phyloP scores from a whole-genome alignment of 2,888 invertebrate species.

The Philereme vetulata region DNA sequence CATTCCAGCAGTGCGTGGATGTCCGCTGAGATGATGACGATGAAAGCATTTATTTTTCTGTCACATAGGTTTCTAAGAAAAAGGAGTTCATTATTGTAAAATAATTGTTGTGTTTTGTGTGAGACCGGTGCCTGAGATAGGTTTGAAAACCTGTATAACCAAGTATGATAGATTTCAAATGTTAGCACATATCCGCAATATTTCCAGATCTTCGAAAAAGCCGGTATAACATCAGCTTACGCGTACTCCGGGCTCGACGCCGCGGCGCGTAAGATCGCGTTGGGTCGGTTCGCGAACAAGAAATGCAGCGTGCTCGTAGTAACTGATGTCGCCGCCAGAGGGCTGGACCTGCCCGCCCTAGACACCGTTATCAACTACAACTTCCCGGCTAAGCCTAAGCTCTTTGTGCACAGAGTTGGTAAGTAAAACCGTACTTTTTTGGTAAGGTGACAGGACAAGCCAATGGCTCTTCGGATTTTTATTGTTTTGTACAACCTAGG shows the following conservation, averaged over 20 bases:
- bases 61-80: too few species aligned
- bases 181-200: too few species aligned
- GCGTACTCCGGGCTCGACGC: conserved; percentile 98
- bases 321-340: conserved; percentile 98
- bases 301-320: conserved; percentile 94
- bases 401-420: conserved; percentile 99
- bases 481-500: too few species aligned
- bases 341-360: conserved; percentile 97
- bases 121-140: too few species aligned
- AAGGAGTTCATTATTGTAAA: too few species aligned
- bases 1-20: too few species aligned
- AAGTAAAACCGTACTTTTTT: conserved; percentile 52
- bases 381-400: conserved; percentile 98
- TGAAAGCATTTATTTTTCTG: too few species aligned
- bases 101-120: too few species aligned
- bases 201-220: conserved; percentile 87
- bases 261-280: conserved; percentile 96
- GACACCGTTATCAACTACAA: conserved; percentile 98
- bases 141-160: too few species aligned
- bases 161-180: too few species aligned
- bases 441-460: not conserved
- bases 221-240: conserved; percentile 92
- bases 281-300: conserved; percentile 93
- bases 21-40: too few species aligned
- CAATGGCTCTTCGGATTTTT: too few species aligned